These are phyloP conservation scores for Papilio dardanus DNA, from an alignment of 1,140 invertebrate genomes.

Conservation along the genomic window DNA sequence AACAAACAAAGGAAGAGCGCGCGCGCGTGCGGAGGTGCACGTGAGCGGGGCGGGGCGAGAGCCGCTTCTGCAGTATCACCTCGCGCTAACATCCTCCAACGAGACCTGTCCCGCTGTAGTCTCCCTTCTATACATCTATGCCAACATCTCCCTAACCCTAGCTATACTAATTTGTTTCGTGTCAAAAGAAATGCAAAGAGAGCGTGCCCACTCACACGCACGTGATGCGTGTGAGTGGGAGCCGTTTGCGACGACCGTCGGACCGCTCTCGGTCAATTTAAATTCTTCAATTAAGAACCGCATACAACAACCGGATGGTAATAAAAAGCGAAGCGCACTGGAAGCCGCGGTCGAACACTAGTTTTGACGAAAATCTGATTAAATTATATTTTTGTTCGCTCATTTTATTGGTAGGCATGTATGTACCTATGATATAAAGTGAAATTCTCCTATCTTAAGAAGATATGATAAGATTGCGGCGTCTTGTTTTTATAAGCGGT, in stretches of 20 bases:
- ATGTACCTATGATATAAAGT: too few relatives aligned
- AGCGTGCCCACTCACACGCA: not conserved
- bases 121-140: not conserved
- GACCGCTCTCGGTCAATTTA: not conserved
- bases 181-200: not conserved
- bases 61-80: too few relatives aligned
- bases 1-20: too few relatives aligned
- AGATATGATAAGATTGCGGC: not conserved
- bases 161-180: not conserved
- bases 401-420: not conserved
- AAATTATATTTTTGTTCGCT: not conserved
- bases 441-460: not conserved
- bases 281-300: conserved; percentile 4
- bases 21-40: too few relatives aligned
- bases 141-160: not conserved
- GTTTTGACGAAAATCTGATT: not conserved
- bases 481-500: not conserved
- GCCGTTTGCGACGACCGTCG: not conserved
- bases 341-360: not conserved
- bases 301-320: not conserved
- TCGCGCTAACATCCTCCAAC: too few relatives aligned
- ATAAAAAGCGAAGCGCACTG: not conserved
- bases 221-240: not conserved
- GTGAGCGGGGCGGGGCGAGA: not conserved
- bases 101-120: too few relatives aligned